Evolutionary conservation across 2,113 vertebrate species (phyloP), one percentile per base, ranked within the genome.

Genomic region (Urocolius indicus): DNA sequence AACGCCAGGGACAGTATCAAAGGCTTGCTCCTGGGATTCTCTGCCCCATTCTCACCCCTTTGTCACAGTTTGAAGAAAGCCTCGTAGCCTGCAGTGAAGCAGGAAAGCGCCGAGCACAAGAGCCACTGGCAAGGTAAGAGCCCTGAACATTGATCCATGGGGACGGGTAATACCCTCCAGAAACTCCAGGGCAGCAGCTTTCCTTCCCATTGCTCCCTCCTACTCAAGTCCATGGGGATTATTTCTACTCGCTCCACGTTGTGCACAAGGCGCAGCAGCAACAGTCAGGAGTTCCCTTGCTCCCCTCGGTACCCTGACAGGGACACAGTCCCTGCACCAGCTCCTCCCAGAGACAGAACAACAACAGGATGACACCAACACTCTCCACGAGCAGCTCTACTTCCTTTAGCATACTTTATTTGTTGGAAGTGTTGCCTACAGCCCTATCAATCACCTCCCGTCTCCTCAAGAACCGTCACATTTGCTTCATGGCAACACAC

Each of bases 281-380:
- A 58, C 83, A 79, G 63, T 61, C 17, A 5, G 36, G 34, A 79
- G 13, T n/a, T n/a, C n/a, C n/a, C 16, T 67, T n/a, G 27, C 73
- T 38, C 27, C 48, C 46, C 71, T 63, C 4, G 0, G 30, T 54
- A 38, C 13, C 26, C 87, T 6, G 26, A 57, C 67, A 46, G 51
- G 26, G 68, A 45, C 0, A 0, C 0, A 0, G 83, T 48, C 76
- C 15, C 62, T 2, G 8, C 19, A 24, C 1, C 4, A 58, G 45
- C 46, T 66, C 15, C 59, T 85, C 38, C 22, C 62, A 82, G 38
- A 63, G 23, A 21, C 45, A 63, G 57, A 61, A 43, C n/a, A 68
- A 51, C 22, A 46, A 7, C 1, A 18, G 27, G 16, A 19, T 17
- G 36, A 10, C 7, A 51, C 1, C 58, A 73, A 3, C 36, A 1